A percentile compares a stretch with the other conserved stretches of the same genome.
These are phyloP conservation scores for Periophthalmus magnuspinnatus DNA, from an alignment of 2,797 vertebrate species.

Conservation along the genomic window DNA sequence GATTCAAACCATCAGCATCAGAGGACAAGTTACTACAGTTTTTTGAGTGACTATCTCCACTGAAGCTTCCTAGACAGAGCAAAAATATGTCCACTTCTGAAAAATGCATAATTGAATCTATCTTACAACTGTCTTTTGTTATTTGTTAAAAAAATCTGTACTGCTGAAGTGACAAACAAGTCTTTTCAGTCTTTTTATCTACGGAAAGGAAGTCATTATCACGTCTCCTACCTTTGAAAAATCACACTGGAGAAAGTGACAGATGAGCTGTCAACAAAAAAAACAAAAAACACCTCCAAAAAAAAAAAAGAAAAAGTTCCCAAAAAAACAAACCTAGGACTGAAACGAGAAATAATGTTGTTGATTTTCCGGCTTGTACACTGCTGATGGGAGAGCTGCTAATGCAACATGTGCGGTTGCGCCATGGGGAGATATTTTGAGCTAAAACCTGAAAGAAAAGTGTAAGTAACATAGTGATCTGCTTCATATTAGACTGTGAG, in stretches of 20 bases:
- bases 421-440: conserved; percentile 5
- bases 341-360: neutral
- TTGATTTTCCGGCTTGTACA: neutral
- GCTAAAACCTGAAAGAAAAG: conserved; percentile 21
- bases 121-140: no score
- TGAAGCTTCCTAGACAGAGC: no score
- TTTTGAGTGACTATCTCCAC: no score
- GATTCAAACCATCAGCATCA: no score
- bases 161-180: no score
- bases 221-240: conserved; percentile 18
- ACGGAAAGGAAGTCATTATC: conserved; percentile 44
- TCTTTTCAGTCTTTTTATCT: no score
- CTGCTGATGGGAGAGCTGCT: neutral
- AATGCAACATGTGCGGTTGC: neutral
- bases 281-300: no score
- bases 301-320: no score
- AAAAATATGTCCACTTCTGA: no score
- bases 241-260: conserved; percentile 16
- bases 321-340: conserved; percentile 13
- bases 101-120: no score
- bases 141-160: no score
- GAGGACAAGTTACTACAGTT: no score
- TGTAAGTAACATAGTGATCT: conserved; percentile 38
- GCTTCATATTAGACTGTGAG: conserved; percentile 46
- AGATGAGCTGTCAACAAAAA: neutral